Evolutionary conservation across 2,888 invertebrate genomes (phyloP).

Genomic region (Anodontia alba): DNA sequence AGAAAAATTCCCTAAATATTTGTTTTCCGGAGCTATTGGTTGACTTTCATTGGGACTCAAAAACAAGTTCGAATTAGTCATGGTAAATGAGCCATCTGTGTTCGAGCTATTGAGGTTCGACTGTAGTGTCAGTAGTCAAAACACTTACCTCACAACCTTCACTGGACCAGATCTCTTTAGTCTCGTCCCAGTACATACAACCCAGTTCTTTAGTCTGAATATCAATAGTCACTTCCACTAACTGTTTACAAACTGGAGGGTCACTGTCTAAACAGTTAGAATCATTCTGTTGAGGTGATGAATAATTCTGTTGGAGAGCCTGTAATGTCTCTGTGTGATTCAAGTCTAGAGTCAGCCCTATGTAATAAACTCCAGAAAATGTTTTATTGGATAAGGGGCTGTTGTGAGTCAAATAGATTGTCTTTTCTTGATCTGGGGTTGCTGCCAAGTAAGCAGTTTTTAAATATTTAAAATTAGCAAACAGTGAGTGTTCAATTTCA

Average conservation of each 20-base stretch:
- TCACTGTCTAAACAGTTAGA: slow-evolving; percentile 37
- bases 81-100: too few species aligned
- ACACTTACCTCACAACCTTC: slow-evolving; percentile 61
- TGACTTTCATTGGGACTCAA: too few species aligned
- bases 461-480: slow-evolving; percentile 4
- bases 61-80: too few species aligned
- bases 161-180: slow-evolving; percentile 43
- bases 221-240: slow-evolving; percentile 33
- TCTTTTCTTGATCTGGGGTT: background rate
- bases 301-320: slow-evolving; percentile 3
- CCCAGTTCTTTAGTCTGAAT: slow-evolving; percentile 43
- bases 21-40: too few species aligned
- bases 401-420: background rate
- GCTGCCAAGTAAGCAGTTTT: background rate
- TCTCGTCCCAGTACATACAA: slow-evolving; percentile 62
- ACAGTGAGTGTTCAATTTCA: background rate
- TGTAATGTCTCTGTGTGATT: slow-evolving; percentile 29
- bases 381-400: background rate
- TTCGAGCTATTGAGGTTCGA: too few species aligned
- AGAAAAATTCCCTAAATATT: too few species aligned
- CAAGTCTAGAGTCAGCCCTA: slow-evolving; percentile 43
- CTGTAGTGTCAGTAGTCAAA: too few species aligned
- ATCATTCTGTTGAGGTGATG: background rate
- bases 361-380: slow-evolving; percentile 20
- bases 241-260: slow-evolving; percentile 17